Percentiles rank a stretch among this genome's conserved stretches.
phyloP scores from a whole-genome alignment of 2,888 invertebrate genomes.

The Acleris holmiana region DNA sequence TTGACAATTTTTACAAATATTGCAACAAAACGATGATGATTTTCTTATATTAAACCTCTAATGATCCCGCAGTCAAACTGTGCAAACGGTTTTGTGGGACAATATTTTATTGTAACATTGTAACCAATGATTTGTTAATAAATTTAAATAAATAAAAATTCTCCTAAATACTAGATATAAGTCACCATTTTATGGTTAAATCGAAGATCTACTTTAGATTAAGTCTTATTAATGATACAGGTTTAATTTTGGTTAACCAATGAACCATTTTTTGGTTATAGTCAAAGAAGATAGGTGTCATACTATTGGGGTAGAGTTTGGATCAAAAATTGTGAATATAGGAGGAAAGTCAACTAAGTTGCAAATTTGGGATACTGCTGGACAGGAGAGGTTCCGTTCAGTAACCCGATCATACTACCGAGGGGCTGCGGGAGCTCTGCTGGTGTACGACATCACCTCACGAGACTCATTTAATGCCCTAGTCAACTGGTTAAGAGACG shows the following conservation, averaged over 20 bases:
- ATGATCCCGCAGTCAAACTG: no score
- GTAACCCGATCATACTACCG: conserved; percentile 93
- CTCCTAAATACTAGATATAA: neutral
- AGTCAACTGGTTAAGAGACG: conserved; percentile 93
- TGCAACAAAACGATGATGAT: no score
- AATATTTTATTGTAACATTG: no score
- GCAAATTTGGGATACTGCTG: conserved; percentile 96
- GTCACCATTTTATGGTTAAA: no score
- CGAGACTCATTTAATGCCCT: conserved; percentile 97
- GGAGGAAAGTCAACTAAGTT: conserved; percentile 92
- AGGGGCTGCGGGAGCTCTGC: conserved; percentile 95
- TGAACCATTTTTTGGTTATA: conserved; percentile 58
- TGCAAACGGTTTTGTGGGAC: no score
- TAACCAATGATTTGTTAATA: no score
- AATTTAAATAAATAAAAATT: no score
- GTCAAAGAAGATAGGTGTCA: conserved; percentile 93
- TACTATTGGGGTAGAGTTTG: conserved; percentile 94
- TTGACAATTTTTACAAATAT: no score
- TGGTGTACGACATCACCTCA: conserved; percentile 95
- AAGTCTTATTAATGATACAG: neutral
- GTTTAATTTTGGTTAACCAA: neutral
- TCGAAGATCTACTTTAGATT: no score
- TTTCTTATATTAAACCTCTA: no score
- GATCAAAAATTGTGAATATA: conserved; percentile 92
- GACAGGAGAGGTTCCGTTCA: conserved; percentile 98